These are phyloP conservation scores for Ranitomeya imitator DNA, from an alignment of 2,113 vertebrate genomes.

Conservation along the genomic window DNA sequence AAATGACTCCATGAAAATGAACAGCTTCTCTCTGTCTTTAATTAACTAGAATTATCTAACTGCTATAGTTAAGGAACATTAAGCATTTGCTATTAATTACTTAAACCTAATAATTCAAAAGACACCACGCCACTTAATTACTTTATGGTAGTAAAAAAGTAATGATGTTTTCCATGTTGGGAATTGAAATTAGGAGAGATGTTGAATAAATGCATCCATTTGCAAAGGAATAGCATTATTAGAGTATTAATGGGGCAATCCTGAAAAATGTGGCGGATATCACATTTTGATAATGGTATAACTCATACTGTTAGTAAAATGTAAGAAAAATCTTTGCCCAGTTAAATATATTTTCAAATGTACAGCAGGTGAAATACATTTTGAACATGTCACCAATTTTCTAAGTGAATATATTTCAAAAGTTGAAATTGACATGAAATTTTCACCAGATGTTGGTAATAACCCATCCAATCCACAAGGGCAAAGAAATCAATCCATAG, in stretches of 20 bases:
- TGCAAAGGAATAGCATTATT: conserved; percentile 1
- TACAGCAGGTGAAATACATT: too few relatives aligned
- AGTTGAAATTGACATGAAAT: too few relatives aligned
- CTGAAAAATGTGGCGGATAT: not conserved
- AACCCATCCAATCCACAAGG: too few relatives aligned
- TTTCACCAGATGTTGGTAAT: too few relatives aligned
- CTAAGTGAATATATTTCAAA: too few relatives aligned
- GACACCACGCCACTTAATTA: conserved; percentile 21
- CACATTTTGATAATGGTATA: conserved; percentile 12
- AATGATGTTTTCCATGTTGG: conserved; percentile 40
- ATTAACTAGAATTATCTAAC: conserved; percentile 26
- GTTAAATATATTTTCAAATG: not conserved
- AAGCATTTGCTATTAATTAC: conserved; percentile 50
- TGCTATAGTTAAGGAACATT: conserved; percentile 39
- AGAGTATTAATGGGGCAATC: not conserved
- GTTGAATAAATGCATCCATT: conserved; percentile 10
- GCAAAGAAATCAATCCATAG: too few relatives aligned
- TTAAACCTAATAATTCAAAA: conserved; percentile 39
- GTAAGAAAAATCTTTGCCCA: not conserved
- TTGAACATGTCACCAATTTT: too few relatives aligned
- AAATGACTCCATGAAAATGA: not conserved
- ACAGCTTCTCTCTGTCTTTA: conserved; percentile 3
- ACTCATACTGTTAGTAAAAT: not conserved
- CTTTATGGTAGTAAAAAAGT: not conserved
- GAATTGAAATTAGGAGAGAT: conserved; percentile 16